Percentiles rank a stretch among this genome's conserved stretches.
Evolutionary conservation across 2,113 vertebrate species (phyloP).

Genomic region (Trochalopteron elliotii): DNA sequence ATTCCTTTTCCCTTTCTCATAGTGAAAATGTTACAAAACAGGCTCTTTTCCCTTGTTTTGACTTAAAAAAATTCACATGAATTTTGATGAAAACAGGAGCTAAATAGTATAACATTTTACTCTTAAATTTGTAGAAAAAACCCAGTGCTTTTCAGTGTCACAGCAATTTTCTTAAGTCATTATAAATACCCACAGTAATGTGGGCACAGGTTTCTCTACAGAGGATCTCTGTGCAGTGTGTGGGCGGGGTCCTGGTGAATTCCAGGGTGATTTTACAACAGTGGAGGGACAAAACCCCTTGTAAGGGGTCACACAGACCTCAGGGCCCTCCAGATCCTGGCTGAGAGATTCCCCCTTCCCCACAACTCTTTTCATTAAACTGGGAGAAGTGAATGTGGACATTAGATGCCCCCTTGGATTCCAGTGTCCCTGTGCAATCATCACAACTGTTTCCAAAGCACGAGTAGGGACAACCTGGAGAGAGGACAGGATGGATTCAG

Average conservation of each 20-base stretch:
- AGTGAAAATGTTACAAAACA: neutral
- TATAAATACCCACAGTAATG: fast-evolving
- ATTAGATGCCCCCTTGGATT: neutral
- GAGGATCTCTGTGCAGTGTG: neutral
- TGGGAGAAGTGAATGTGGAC: neutral
- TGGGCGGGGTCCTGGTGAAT: neutral
- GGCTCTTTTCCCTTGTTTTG: neutral
- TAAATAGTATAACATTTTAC: neutral
- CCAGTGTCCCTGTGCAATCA: neutral
- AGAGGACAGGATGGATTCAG: neutral
- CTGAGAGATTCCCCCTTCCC: neutral
- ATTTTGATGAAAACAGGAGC: neutral
- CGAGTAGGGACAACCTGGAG: fast-evolving
- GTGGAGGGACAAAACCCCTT: neutral
- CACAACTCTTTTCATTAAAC: fast-evolving
- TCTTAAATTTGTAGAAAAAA: neutral
- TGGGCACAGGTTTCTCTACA: neutral
- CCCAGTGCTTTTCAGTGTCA: neutral
- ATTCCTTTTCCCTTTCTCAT: neutral
- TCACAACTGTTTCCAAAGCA: neutral
- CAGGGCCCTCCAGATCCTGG: neutral
- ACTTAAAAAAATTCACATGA: neutral
- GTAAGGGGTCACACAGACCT: neutral
- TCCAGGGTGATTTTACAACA: neutral
- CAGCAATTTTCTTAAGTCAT: neutral